Evolutionary conservation across 2,113 vertebrate species (phyloP).

Genomic region (Electrona antarctica): DNA sequence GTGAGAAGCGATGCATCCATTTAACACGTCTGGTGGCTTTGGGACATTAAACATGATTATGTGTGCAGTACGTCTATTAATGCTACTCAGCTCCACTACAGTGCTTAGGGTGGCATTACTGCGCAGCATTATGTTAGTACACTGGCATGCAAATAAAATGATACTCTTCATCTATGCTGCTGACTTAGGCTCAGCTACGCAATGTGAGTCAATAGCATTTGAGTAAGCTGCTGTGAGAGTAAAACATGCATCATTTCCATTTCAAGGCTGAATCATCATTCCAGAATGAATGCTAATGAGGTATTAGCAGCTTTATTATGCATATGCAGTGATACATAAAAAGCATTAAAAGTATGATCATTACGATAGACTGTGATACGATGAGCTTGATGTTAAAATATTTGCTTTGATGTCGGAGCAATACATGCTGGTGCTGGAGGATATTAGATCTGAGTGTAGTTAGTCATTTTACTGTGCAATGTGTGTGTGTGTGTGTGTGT

Average conservation of each 20-base stretch:
- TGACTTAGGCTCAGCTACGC: neutral
- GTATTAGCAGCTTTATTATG: neutral
- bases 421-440: too few relatives aligned
- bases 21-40: too few relatives aligned
- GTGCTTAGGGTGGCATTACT: neutral
- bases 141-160: slow-evolving; percentile 1
- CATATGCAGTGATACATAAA: neutral
- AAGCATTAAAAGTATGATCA: neutral
- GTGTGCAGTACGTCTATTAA: neutral
- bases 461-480: slow-evolving; percentile 1
- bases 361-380: neutral
- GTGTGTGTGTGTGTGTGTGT: slow-evolving; percentile 15
- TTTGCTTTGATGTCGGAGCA: neutral
- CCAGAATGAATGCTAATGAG: neutral
- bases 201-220: neutral
- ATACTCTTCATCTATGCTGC: neutral
- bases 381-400: neutral
- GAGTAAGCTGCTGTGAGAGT: slow-evolving; percentile 1
- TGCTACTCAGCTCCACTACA: slow-evolving; percentile 8
- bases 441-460: too few relatives aligned
- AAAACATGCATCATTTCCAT: slow-evolving; percentile 29
- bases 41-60: slow-evolving; percentile 6
- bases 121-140: slow-evolving; percentile 3
- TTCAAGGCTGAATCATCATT: neutral
- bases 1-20: too few relatives aligned